Base-by-base conservation (phyloP, 1,140 invertebrate species). In the Manduca sexta region DNA sequence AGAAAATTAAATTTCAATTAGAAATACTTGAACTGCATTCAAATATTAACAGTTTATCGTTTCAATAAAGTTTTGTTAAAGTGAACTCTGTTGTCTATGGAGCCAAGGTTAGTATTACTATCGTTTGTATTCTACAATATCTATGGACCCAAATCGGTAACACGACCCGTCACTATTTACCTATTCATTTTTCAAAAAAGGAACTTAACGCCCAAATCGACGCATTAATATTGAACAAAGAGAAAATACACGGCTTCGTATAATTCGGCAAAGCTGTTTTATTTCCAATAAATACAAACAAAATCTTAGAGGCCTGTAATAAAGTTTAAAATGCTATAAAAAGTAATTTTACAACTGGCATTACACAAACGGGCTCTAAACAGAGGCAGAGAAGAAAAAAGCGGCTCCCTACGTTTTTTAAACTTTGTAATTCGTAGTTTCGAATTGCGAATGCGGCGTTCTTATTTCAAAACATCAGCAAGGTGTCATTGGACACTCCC, bases 181-280 rank as follows among this genome's bases (percentile, higher is more conserved):
- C 78, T 83, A 85, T 85, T 82, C 81, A 85, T 82, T 85, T 82
- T 72, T 74, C 70, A 82, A 83, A 82, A 79, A 83, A 78, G 76
- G 79, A 81, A 83, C 74, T 78, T 76, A 78, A 83, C 81, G 79
- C 78, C 81, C 78, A 82, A 82, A 82, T 84, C 75, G 76, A 72
- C 69, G 70, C 71, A 65, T 75, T 80, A 79, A 84, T 79, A 67
- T 47, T 56, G 52, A 48, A 84, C 81, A 84, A 84, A 81, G 67
- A 71, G 71, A 80, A 81, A 81, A 84, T 84, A 84, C 83, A 84
- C 81, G 75, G 74, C 77, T 83, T 84, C 82, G 71, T 82, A 63
- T 74, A 72, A 77, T 65, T 64, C 56, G 48, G 64, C 73, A 74
- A 73, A 64, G 0, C 54, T 72, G 47, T 35, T 49, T 44, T 63